Evolutionary conservation across 2,113 vertebrate genomes (phyloP).

Genomic region (Hydrolagus affinis): DNA sequence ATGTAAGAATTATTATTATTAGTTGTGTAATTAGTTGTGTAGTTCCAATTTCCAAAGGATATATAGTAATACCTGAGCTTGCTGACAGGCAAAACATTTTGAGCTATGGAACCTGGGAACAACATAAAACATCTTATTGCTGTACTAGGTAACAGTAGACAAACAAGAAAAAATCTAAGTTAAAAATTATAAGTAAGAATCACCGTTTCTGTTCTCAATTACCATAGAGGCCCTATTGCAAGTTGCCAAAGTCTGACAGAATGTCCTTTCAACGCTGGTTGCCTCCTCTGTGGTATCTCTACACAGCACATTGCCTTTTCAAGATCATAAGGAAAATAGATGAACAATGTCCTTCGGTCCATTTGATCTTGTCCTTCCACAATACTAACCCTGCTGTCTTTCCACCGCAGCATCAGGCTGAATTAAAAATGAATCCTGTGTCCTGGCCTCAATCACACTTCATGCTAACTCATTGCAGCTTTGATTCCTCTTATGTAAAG

Average conservation of each 20-base stretch:
- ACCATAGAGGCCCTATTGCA: no score
- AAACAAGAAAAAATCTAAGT: not conserved
- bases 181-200: not conserved
- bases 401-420: not conserved
- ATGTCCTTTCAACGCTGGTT: no score
- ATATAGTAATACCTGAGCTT: no score
- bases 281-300: no score
- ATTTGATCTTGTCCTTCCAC: not conserved
- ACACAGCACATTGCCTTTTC: no score
- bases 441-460: not conserved
- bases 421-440: not conserved
- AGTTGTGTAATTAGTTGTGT: no score
- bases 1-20: no score
- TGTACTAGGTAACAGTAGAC: not conserved
- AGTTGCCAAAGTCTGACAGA: not conserved
- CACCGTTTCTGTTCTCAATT: not conserved
- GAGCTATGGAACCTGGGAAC: not conserved
- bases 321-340: no score
- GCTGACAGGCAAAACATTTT: not conserved
- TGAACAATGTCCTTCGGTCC: no score
- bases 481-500: not conserved
- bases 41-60: no score
- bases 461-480: not conserved
- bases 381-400: not conserved
- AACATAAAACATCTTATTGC: no score